Conservation (phyloP, 30 jellyfish, hydroid and myxozoan species). For the Nemopilema nomurai region DNA sequence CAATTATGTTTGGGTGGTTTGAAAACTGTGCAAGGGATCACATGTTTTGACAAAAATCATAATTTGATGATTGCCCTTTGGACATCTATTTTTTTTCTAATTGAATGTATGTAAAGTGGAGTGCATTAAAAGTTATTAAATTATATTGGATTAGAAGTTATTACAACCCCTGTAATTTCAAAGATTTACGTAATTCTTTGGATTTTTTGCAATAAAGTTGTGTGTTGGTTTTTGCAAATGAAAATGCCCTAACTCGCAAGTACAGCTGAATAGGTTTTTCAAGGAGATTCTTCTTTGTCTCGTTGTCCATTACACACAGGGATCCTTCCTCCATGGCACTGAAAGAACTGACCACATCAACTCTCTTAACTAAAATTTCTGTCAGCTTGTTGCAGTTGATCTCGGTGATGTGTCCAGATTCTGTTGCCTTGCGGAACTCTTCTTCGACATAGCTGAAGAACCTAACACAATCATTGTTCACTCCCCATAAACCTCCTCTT, state of each 20-base stretch:
- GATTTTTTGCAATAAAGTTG: background rate
- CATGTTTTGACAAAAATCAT: background rate
- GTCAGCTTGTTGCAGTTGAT: slow-evolving; percentile 20
- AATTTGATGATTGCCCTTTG: background rate
- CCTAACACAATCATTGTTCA: background rate
- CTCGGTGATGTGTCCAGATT: slow-evolving; percentile 8
- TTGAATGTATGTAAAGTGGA: background rate
- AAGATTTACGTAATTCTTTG: slow-evolving; percentile 7
- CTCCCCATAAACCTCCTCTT: slow-evolving; percentile 32
- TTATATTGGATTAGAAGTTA: background rate
- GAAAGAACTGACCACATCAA: slow-evolving; percentile 9
- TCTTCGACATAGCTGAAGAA: slow-evolving; percentile 20
- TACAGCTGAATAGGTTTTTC: slow-evolving; percentile 5
- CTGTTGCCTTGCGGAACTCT: slow-evolving; percentile 17
- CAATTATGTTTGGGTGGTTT: background rate
- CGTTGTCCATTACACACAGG: slow-evolving; percentile 1
- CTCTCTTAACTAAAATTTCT: background rate
- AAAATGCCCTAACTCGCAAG: slow-evolving; percentile 38
- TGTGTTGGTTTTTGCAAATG: slow-evolving; percentile 21
- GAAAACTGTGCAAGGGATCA: background rate
- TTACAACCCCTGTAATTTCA: background rate
- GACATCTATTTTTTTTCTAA: background rate
- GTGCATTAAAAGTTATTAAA: background rate
- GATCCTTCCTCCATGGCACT: slow-evolving; percentile 19
- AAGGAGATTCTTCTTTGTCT: background rate